phyloP scores from a whole-genome alignment of 1,140 invertebrate species.

The Ooceraea biroi region DNA sequence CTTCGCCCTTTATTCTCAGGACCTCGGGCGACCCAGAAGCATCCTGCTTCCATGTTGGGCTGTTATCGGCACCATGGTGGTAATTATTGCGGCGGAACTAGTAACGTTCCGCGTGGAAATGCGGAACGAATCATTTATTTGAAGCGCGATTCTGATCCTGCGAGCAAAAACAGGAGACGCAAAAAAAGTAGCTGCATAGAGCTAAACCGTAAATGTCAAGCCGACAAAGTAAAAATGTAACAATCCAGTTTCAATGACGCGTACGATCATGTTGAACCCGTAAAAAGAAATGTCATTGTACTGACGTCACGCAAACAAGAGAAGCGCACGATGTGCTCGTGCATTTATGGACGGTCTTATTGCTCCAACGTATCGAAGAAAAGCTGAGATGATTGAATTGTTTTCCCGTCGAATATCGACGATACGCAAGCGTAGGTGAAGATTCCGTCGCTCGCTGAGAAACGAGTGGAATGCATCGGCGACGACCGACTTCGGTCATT shows the following conservation, averaged over 20 bases:
- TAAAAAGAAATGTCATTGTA: constrained; percentile 35
- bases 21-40: constrained; percentile 28
- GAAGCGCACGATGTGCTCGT: constrained; percentile 7
- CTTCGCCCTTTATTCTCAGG: constrained; percentile 37
- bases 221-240: neutral
- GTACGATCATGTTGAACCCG: constrained; percentile 6
- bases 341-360: neutral
- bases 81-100: constrained; percentile 31
- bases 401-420: constrained; percentile 30
- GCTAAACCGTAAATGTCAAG: constrained; percentile 30
- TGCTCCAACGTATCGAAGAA: neutral
- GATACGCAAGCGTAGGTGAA: neutral
- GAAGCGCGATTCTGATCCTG: constrained; percentile 32
- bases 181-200: neutral
- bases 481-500: constrained; percentile 39
- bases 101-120: neutral
- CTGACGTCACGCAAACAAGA: constrained; percentile 12
- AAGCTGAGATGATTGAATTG: constrained; percentile 11
- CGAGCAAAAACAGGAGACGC: neutral
- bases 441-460: neutral
- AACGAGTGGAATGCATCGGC: neutral
- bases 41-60: neutral
- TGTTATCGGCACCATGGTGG: neutral
- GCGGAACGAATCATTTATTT: constrained; percentile 34
- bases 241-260: constrained; percentile 16